Evolutionary conservation across 2,888 invertebrate genomes (phyloP).

Genomic region (Ecliptopera silaceata): DNA sequence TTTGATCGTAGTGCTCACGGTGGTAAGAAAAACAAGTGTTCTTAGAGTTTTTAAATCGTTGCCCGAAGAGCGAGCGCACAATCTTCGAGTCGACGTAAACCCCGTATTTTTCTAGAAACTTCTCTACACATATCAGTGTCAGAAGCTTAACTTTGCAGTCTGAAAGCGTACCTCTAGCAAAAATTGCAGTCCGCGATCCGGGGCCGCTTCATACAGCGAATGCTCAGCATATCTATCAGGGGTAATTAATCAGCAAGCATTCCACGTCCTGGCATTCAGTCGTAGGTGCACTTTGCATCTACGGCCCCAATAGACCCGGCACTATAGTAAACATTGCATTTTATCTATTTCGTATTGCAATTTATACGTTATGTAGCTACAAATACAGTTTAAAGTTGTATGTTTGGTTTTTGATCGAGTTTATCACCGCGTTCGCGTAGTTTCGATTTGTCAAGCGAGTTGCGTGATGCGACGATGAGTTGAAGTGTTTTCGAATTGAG

Average conservation of each 20-base stretch:
- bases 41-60: background rate
- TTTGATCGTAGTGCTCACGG: too few relatives aligned
- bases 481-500: conserved; percentile 70
- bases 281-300: conserved; percentile 44
- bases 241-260: conserved; percentile 51
- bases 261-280: conserved; percentile 45
- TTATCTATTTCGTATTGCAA: conserved; percentile 7
- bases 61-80: background rate
- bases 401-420: conserved; percentile 15
- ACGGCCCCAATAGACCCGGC: conserved; percentile 35
- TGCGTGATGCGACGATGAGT: conserved; percentile 64
- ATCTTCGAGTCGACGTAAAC: background rate
- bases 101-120: background rate
- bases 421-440: conserved; percentile 41
- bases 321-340: conserved; percentile 14
- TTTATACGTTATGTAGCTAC: conserved; percentile 6
- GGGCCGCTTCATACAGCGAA: conserved; percentile 24
- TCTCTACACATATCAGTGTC: conserved; percentile 1
- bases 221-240: conserved; percentile 37
- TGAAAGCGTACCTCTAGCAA: conserved; percentile 8
- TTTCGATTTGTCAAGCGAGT: conserved; percentile 48
- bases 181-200: conserved; percentile 17
- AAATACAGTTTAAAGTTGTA: conserved; percentile 12
- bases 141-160: conserved; percentile 17
- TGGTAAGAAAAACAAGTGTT: background rate